A percentile compares a stretch with the other conserved stretches of the same genome.
Conservation (phyloP, 1,140 invertebrate genomes). For the Sinonovacula constricta region DNA sequence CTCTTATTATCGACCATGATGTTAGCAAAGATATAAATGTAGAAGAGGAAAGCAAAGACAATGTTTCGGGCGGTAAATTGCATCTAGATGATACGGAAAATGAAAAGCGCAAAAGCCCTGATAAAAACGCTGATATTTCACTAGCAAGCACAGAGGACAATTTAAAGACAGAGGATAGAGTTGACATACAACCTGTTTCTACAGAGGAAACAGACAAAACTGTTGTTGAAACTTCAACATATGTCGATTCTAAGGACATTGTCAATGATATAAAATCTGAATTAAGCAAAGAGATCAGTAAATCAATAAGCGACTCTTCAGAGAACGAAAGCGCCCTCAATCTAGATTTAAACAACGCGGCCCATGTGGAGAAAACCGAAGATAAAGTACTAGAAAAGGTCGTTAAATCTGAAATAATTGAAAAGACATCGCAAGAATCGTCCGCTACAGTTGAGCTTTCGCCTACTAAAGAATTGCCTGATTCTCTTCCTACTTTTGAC, state of each 20-base stretch:
- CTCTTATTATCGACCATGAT: too few relatives aligned
- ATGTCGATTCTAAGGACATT: neutral
- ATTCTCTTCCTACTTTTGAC: neutral
- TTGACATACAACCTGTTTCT: neutral
- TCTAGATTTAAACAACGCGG: too few relatives aligned
- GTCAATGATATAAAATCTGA: too few relatives aligned
- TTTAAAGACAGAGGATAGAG: neutral
- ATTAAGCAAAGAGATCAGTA: too few relatives aligned
- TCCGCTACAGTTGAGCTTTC: neutral
- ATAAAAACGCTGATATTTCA: neutral
- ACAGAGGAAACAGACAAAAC: neutral
- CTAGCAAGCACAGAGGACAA: neutral
- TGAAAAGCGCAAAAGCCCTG: neutral
- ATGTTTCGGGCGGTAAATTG: too few relatives aligned
- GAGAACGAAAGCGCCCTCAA: too few relatives aligned
- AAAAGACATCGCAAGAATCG: neutral
- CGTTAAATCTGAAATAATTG: neutral
- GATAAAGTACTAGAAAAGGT: conserved; percentile 15
- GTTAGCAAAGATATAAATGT: too few relatives aligned
- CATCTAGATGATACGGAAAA: too few relatives aligned
- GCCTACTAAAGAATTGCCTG: neutral
- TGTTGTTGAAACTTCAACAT: neutral
- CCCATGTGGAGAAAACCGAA: conserved; percentile 12
- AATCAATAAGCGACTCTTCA: too few relatives aligned
- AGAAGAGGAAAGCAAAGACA: too few relatives aligned